Base-by-base conservation (phyloP, 2,888 invertebrate genomes). In the Trichogramma evanescens region DNA sequence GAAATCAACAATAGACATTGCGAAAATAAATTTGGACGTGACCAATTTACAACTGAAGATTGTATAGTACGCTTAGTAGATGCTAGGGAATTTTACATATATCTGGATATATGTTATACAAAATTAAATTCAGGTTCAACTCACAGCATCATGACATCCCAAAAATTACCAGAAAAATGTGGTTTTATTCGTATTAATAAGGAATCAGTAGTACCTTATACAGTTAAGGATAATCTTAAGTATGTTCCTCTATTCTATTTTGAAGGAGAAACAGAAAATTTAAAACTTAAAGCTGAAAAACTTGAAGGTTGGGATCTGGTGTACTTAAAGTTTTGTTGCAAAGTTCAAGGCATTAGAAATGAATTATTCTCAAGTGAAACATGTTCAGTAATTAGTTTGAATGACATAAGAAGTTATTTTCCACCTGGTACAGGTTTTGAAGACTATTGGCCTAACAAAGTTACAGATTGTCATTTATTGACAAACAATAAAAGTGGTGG, bases 1-100 rank as follows among this genome's bases (percentile, higher is more conserved):
- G 95, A 96, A 79, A 94, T 96, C 68, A 97, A 96, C 79, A 83
- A 86, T 66, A 89, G 89, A 76, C 96, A 96, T 75, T 94, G 95
- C 80, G 95, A 94, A 71, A 87, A 86, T 62, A 89, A 91, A 75
- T 96, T 91, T 77, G 95, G 95, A 2, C 84, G 90, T 56, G 93
- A 94, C 66, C 84, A 86, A 38, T 96, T 95, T 74, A 89, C 91
- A 0, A 86, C 86, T 62, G 90, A 93, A 75, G 96, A 97, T 81
- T 81, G 95, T 67, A 92, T 96, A 13, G 95, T 96, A 54, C 84
- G 91, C 56, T 80, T 95, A 41, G 85, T 85, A 50, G 96, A 97
- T 77, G 93, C 95, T 51, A 86, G 88, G 68, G 92, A 93, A 74
- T 93, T 96, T 79, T 93, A 92, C 77, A 88, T 89, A 66, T 94